Percentiles rank a stretch among this genome's conserved stretches.
phyloP scores from a whole-genome alignment of 2,888 invertebrate species.

The Bruchidius siliquastri region DNA sequence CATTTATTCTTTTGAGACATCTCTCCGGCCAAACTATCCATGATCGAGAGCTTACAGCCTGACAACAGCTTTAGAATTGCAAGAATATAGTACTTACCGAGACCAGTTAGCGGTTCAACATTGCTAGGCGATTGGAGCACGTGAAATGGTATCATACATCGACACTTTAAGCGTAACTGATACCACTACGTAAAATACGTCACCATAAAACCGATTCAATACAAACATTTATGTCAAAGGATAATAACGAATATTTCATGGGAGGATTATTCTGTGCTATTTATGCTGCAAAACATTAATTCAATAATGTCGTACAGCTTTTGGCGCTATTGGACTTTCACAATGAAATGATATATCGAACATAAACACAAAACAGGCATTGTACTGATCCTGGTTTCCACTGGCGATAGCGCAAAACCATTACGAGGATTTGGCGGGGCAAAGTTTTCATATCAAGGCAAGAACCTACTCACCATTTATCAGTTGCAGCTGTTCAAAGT shows the following conservation, averaged over 20 bases:
- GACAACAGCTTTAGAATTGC: too few species aligned
- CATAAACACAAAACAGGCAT: neutral
- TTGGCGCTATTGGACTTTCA: neutral
- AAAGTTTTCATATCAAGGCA: neutral
- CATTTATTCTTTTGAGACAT: too few species aligned
- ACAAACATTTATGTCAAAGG: neutral
- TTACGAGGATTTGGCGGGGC: neutral
- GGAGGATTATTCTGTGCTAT: neutral
- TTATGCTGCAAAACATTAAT: neutral
- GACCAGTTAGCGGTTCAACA: too few species aligned
- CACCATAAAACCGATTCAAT: neutral
- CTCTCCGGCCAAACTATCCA: too few species aligned
- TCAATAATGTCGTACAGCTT: neutral
- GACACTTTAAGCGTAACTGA: neutral
- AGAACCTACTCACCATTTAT: neutral
- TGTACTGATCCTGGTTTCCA: neutral
- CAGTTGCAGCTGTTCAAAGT: too few species aligned
- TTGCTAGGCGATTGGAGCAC: neutral
- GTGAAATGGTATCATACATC: neutral
- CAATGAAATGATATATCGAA: neutral
- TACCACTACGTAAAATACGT: neutral
- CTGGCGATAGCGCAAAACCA: neutral
- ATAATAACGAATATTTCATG: neutral
- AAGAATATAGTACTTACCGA: too few species aligned
- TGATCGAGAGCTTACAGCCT: too few species aligned